Evolutionary conservation across 2,888 invertebrate genomes (phyloP).

Genomic region (Andricus quercusramuli): DNA sequence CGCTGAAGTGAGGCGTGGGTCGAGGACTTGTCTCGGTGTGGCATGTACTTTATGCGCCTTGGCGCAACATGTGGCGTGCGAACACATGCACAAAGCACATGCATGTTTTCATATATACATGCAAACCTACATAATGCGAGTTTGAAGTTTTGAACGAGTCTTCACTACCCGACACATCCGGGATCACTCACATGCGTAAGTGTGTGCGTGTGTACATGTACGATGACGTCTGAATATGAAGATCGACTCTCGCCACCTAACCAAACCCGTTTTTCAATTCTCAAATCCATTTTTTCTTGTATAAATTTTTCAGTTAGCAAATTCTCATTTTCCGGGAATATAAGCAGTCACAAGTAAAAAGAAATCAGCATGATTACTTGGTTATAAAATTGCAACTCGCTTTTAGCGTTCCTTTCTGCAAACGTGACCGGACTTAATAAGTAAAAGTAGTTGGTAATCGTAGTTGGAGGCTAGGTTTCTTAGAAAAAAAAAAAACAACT

Average conservation of each 20-base stretch:
- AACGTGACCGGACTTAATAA: not conserved
- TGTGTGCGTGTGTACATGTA: constrained; percentile 35
- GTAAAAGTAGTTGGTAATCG: not conserved
- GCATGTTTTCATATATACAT: not conserved
- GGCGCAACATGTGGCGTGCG: constrained; percentile 55
- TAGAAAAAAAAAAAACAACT: not conserved
- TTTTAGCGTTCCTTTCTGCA: constrained; percentile 1
- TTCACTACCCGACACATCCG: constrained; percentile 61
- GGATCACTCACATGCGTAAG: constrained; percentile 61
- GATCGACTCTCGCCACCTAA: not conserved
- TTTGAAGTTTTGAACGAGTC: constrained; percentile 59
- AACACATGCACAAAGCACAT: constrained; percentile 39
- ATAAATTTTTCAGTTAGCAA: not conserved
- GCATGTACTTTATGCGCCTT: constrained; percentile 53
- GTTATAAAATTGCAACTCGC: constrained; percentile 1
- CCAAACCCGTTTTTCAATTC: constrained; percentile 25
- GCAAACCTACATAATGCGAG: constrained; percentile 57
- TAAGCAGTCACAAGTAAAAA: not conserved
- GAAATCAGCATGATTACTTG: not conserved
- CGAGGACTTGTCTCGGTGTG: constrained; percentile 48
- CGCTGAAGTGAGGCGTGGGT: constrained; percentile 55
- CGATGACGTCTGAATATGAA: not conserved
- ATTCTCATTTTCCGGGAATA: not conserved
- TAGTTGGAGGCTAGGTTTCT: not conserved
- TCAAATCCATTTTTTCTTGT: not conserved